phyloP scores from a whole-genome alignment of 2,888 invertebrate genomes.

The Epiperipatus broadwayi region DNA sequence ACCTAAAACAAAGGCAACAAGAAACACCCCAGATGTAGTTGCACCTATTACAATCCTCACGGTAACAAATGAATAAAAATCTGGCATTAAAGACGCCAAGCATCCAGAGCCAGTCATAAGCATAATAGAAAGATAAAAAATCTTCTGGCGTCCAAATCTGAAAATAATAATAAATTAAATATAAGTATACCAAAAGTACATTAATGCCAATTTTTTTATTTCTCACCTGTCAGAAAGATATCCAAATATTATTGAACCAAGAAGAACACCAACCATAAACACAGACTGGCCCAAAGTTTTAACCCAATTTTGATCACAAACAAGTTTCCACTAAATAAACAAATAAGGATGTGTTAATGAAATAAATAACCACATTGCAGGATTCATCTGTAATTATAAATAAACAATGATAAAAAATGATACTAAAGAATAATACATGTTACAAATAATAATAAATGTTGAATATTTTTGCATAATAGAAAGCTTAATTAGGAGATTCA shows the following conservation, averaged over 20 bases:
- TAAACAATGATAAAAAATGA: no score
- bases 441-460: no score
- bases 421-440: no score
- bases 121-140: constrained; percentile 49
- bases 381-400: no score
- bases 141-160: constrained; percentile 47
- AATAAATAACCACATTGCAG: no score
- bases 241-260: constrained; percentile 51
- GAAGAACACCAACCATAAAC: constrained; percentile 50
- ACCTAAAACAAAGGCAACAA: constrained; percentile 58
- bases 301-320: constrained; percentile 42
- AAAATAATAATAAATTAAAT: constrained; percentile 7
- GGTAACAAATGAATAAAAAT: constrained; percentile 44
- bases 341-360: no score
- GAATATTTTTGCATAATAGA: no score
- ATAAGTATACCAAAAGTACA: no score
- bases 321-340: constrained; percentile 45
- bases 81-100: constrained; percentile 43
- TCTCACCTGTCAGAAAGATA: no score
- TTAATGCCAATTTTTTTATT: no score
- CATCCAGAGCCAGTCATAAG: constrained; percentile 47
- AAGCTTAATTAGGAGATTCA: no score
- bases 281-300: constrained; percentile 44
- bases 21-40: constrained; percentile 52
- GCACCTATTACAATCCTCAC: constrained; percentile 47